Evolutionary conservation across 64 coral and sea anemone genomes (phyloP), one percentile per base, ranked within the genome.

Genomic region (Porites australiensis): DNA sequence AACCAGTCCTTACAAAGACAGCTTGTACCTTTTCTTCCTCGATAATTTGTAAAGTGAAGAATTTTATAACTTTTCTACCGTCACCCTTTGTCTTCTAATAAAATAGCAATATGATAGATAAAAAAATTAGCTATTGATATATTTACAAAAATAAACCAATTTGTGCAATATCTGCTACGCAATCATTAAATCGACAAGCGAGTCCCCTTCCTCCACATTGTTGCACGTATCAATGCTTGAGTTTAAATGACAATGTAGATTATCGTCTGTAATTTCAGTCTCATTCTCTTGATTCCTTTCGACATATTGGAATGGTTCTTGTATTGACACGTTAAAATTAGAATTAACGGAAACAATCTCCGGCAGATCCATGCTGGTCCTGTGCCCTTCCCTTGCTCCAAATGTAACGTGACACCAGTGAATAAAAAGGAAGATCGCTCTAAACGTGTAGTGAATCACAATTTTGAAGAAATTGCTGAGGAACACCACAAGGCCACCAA

Each of bases 401-500:
- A 69, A 54, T 43, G 75, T 43, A 15, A 95, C 46, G 13, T 87
- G 79, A 79, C 88, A 97, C 95, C 95, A 94, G 3, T 84, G 73
- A 13, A 91, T 64, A 9, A 97, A 51, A 0, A 97, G 65, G 48
- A 97, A 97, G 19, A 57, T 15, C 4, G 60, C 87, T 76, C 95
- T 82, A 68, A 97, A 88, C 2, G 72, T 62, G 82, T 97, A 97
- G 60, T 97, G 95, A 3, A 97, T 79, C 7, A 91, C 75, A 22
- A 97, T 88, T 46, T 83, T 93, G 19, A 94, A 87, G 15, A 97
- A 89, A 18, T 77, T 97, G 82, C 95, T 97, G 13, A 97, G 74
- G 13, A 97, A 94, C 3, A 97, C 95, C 13, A 97, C 88, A 13
- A 97, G 69, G 50, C 95, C 95, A 65, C 95, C 95, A 70, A 97